Base-by-base conservation (phyloP, 2,888 invertebrate species). In the Catocala sponsa region DNA sequence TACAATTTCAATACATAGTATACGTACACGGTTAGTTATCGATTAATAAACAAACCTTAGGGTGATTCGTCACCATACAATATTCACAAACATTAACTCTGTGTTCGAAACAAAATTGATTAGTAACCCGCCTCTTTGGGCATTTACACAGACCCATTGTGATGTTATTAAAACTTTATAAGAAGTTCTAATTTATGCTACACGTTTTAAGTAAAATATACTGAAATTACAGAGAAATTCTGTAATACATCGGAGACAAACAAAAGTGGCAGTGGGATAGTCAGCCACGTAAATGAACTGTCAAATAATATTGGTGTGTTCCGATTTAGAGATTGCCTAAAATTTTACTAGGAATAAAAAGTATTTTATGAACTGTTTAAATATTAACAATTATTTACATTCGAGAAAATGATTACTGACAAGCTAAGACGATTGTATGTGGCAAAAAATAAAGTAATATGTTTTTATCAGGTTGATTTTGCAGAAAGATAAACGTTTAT, bases 91-190 rank as follows among this genome's bases (percentile, higher is more conserved):
- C 99, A 96, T 99, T 99, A 38, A 99, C 99, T 82, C 99, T 95
- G 91, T 99, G 99, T 91, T 99, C 99, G 92, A 99, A 99, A 95
- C 99, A 99, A 95, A 99, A 99, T 88, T 99, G 98, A 95, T 98
- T 99, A 62, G 99, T 99, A 70, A 99, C 99, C 93, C 97, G 97
- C 80, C 98, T 96, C 91, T 99, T 99, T 15, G 99, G 99, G 94
- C 99, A 99, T 91, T 99, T 99, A 94, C 99, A 99, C 70, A 99
- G 95, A 70, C 99, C 99, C 99, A 99, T 99, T 48, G 51, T 87
- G 83, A 80, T 53, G 32, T 46, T 60, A 25, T 5, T 59, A 46
- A 54, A 52, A 43, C 12, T 54, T 54, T 59, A 52, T 49, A 55
- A 44, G 48, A 61, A 32, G 38, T 46, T 33, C 35, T 46, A 65